Evolutionary conservation across 1,140 invertebrate species (phyloP).

Genomic region (Paramacrobiotus metropolitanus): DNA sequence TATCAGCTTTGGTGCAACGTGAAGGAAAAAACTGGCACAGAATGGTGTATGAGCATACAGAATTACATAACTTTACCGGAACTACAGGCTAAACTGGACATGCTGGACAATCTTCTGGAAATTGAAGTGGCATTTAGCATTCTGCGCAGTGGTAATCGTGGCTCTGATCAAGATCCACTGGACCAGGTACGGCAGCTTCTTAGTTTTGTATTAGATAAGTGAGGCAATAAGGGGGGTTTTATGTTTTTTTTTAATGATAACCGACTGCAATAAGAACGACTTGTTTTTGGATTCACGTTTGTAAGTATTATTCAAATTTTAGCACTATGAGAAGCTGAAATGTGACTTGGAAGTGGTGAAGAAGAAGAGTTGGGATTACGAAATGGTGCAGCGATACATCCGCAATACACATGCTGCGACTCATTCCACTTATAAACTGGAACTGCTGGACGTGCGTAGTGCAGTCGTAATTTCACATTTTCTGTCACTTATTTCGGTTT

Average conservation of each 20-base stretch:
- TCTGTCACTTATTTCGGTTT: background rate
- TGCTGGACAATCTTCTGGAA: constrained; percentile 74
- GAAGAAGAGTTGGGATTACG: constrained; percentile 44
- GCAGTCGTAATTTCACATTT: background rate
- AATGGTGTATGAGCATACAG: too few species aligned
- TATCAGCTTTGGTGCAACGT: background rate
- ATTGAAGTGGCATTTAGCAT: constrained; percentile 83
- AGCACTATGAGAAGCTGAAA: constrained; percentile 70
- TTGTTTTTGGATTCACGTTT: background rate
- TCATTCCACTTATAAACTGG: constrained; percentile 45
- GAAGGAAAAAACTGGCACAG: too few species aligned
- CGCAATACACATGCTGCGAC: constrained; percentile 67
- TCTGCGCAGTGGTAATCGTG: constrained; percentile 31
- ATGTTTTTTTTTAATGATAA: too few species aligned
- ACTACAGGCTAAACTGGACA: constrained; percentile 42
- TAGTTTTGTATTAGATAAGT: too few species aligned
- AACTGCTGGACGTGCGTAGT: constrained; percentile 34
- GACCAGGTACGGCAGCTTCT: constrained; percentile 27
- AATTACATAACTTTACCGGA: too few species aligned
- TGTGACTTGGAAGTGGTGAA: constrained; percentile 50
- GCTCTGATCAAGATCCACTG: constrained; percentile 34
- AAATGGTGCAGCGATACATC: constrained; percentile 47
- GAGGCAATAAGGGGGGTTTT: too few species aligned
- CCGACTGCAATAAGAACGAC: background rate
- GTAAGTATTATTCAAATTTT: constrained; percentile 10